These are phyloP conservation scores for Pantherophis alleghaniensis DNA, from an alignment of 2,797 vertebrate species.

Conservation along the genomic window DNA sequence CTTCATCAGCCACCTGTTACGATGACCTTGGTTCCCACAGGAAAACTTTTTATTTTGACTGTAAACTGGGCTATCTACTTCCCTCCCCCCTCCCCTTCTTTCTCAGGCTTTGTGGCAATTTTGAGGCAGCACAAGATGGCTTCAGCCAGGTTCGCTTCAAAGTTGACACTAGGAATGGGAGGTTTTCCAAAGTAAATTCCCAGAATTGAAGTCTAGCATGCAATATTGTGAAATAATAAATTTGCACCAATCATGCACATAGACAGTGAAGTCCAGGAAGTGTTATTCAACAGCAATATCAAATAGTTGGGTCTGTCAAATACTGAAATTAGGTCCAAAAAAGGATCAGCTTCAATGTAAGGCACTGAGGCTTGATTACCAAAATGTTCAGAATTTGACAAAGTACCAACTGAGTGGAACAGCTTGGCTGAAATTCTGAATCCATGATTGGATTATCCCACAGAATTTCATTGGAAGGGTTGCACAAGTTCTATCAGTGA, in stretches of 20 bases:
- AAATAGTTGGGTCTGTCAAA: not conserved
- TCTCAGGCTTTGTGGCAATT: too few relatives aligned
- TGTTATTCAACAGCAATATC: not conserved
- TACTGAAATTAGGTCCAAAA: not conserved
- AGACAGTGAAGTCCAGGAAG: not conserved
- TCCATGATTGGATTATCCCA: not conserved
- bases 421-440: not conserved
- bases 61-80: too few relatives aligned
- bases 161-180: not conserved
- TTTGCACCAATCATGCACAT: not conserved
- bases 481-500: not conserved
- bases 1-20: too few relatives aligned
- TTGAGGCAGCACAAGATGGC: too few relatives aligned
- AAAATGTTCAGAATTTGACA: not conserved
- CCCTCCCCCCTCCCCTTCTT: too few relatives aligned
- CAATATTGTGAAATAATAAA: not conserved
- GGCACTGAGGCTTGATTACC: not conserved
- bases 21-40: too few relatives aligned
- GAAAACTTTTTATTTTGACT: too few relatives aligned
- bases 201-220: not conserved
- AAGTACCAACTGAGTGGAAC: not conserved
- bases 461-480: not conserved
- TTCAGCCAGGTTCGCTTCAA: too few relatives aligned
- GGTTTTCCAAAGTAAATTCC: not conserved
- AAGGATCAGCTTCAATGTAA: not conserved